Evolutionary conservation across 2,888 invertebrate genomes (phyloP).

Genomic region (Pardosa pseudoannulata): DNA sequence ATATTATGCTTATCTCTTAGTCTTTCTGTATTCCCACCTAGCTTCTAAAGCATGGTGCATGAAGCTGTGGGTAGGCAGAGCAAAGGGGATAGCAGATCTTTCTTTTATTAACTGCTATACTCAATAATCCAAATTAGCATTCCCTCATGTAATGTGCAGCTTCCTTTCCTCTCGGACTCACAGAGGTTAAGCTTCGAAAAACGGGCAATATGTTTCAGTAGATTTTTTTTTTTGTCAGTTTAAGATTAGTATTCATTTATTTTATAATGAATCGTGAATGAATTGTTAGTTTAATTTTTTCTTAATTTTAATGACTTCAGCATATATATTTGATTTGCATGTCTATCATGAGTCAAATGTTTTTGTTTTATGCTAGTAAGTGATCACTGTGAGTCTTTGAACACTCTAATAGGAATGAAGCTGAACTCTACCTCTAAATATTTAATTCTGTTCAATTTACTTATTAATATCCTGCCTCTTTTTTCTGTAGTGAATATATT

Average conservation of each 20-base stretch:
- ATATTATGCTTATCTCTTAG: conserved; percentile 66
- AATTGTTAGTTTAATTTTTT: no score
- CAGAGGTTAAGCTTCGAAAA: not conserved
- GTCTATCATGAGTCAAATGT: not conserved
- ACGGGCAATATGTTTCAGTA: no score
- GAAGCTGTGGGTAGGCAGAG: conserved; percentile 73
- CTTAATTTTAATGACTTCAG: no score
- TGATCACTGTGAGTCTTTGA: conserved; percentile 7
- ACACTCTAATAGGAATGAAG: conserved; percentile 3
- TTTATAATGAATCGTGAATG: no score
- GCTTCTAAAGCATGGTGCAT: conserved; percentile 74
- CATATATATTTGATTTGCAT: not conserved
- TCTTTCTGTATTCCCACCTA: conserved; percentile 68
- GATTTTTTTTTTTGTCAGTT: no score
- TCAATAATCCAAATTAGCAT: conserved; percentile 57
- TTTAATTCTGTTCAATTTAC: conserved; percentile 12
- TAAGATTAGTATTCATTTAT: no score
- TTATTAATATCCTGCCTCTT: conserved; percentile 49
- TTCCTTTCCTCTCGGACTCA: conserved; percentile 31
- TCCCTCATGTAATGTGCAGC: conserved; percentile 64
- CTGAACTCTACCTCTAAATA: conserved; percentile 18
- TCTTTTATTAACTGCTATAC: conserved; percentile 62
- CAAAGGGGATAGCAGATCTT: conserved; percentile 48
- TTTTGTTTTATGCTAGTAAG: not conserved
- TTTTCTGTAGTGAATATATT: conserved; percentile 49